Percentiles rank a stretch among this genome's conserved stretches.
phyloP scores from a whole-genome alignment of 2,797 vertebrate genomes.

The Arctocebus calabarensis region DNA sequence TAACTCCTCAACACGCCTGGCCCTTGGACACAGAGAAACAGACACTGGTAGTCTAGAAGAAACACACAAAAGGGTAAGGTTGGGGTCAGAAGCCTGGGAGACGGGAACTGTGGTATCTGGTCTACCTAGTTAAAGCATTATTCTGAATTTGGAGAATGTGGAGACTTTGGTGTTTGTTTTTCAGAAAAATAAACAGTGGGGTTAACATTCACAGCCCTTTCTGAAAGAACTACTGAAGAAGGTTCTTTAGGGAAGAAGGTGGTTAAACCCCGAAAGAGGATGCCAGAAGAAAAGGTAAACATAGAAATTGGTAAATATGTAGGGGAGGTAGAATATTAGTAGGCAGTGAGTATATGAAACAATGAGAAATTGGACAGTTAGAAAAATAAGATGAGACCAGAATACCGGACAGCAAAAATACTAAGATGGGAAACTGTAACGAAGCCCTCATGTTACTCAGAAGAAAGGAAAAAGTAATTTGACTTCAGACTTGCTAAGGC shows the following conservation, averaged over 20 bases:
- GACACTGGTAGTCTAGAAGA: neutral
- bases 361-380: neutral
- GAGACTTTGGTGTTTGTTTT: neutral
- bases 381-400: neutral
- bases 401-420: neutral
- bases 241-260: neutral
- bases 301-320: neutral
- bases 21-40: neutral
- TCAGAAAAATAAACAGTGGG: neutral
- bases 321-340: neutral
- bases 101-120: neutral
- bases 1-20: neutral
- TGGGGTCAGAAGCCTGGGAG: accelerated
- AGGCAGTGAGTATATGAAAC: neutral
- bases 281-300: constrained; percentile 32
- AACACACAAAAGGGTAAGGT: neutral
- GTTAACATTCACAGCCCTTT: constrained; percentile 44
- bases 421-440: neutral
- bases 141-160: neutral
- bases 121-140: neutral
- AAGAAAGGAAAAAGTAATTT: neutral
- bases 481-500: neutral
- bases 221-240: neutral
- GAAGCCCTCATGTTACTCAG: neutral
- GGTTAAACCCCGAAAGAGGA: constrained; percentile 24